These are phyloP conservation scores for Rattus rattus DNA, from an alignment of 2,113 vertebrate genomes.

Conservation along the genomic window DNA sequence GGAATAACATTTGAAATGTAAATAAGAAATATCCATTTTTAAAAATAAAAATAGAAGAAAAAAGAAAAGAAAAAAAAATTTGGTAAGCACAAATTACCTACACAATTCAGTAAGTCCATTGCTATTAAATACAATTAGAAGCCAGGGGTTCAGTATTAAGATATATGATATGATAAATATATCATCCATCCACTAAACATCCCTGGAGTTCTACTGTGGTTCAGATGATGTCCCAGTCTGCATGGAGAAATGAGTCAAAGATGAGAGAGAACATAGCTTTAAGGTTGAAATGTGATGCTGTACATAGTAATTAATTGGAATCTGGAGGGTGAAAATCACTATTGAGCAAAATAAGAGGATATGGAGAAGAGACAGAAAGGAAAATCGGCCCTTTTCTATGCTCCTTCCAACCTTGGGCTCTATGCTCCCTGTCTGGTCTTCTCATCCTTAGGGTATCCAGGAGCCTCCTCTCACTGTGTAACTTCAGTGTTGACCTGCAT, in stretches of 20 bases:
- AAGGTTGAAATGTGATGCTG: background rate
- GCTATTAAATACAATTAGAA: slow-evolving; percentile 18
- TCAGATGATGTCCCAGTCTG: background rate
- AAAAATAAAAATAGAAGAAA: too few relatives aligned
- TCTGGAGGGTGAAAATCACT: background rate
- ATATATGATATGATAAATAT: too few relatives aligned
- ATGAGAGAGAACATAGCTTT: background rate
- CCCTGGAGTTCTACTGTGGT: background rate
- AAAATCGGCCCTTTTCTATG: background rate
- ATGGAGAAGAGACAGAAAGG: background rate
- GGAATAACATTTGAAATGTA: too few relatives aligned
- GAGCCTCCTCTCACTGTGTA: background rate
- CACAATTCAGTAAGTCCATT: background rate
- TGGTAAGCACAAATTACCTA: background rate
- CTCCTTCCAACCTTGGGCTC: background rate
- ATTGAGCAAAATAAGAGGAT: background rate
- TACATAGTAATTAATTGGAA: background rate
- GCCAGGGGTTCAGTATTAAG: background rate
- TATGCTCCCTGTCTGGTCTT: background rate
- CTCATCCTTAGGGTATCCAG: background rate
- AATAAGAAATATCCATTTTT: too few relatives aligned
- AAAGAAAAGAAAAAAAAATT: background rate
- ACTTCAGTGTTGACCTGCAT: background rate
- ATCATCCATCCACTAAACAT: background rate
- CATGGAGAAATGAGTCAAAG: background rate